Conservation (phyloP, 2,797 vertebrate genomes). For the Darevskia nairensis region DNA sequence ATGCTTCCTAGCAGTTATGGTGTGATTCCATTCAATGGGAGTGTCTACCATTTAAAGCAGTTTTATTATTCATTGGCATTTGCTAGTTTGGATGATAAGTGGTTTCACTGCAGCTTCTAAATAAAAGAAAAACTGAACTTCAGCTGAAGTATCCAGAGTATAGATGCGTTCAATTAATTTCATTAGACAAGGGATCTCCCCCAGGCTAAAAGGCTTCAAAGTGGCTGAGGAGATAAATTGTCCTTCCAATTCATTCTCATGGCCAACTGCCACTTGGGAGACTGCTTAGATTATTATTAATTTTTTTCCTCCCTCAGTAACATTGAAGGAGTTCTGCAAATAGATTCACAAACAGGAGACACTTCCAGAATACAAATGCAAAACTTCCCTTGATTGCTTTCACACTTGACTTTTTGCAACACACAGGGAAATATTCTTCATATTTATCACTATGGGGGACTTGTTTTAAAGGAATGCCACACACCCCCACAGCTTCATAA, state of each 20-base stretch:
- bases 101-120: conserved; percentile 51
- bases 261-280: conserved; percentile 51
- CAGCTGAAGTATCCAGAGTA: conserved; percentile 49
- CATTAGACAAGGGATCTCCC: conserved; percentile 64
- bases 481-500: conserved; percentile 55
- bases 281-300: conserved; percentile 62
- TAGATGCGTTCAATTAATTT: conserved; percentile 67
- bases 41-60: fast-evolving
- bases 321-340: conserved; percentile 52
- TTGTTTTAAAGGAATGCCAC: conserved; percentile 60
- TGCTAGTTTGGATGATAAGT: conserved; percentile 31
- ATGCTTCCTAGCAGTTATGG: background rate
- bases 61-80: conserved; percentile 28
- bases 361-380: conserved; percentile 57
- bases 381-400: conserved; percentile 53
- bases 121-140: conserved; percentile 54
- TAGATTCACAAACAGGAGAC: conserved; percentile 50
- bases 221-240: conserved; percentile 67
- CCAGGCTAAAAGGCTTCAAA: conserved; percentile 65
- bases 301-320: background rate
- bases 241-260: conserved; percentile 62
- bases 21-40: background rate
- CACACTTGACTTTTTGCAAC: conserved; percentile 41
- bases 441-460: conserved; percentile 47
- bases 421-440: conserved; percentile 27